Conservation (phyloP, 2,888 invertebrate genomes). For the Mythimna ferrago region DNA sequence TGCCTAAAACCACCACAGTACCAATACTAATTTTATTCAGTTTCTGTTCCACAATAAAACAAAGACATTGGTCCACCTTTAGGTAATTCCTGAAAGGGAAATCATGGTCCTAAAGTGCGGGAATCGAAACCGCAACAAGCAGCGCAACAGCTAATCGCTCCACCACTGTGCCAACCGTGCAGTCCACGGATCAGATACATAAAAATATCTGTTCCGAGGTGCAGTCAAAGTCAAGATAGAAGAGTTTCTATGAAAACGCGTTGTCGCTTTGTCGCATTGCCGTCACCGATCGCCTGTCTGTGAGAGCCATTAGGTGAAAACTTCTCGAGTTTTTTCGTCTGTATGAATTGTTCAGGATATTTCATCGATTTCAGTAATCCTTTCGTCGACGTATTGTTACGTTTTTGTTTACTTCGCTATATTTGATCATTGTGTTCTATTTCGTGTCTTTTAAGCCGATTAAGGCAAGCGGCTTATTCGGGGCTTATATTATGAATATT, state of each 20-base stretch:
- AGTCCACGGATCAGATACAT: too few relatives aligned
- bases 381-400: constrained; percentile 20
- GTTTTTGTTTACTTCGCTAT: constrained; percentile 36
- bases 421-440: constrained; percentile 42
- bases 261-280: background rate
- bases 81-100: too few relatives aligned
- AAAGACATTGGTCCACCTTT: too few relatives aligned
- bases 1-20: too few relatives aligned
- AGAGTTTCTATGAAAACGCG: background rate
- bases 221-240: too few relatives aligned
- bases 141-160: too few relatives aligned
- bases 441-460: constrained; percentile 49
- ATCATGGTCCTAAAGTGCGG: too few relatives aligned
- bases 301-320: constrained; percentile 12
- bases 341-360: constrained; percentile 40
- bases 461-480: constrained; percentile 32
- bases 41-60: too few relatives aligned
- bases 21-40: too few relatives aligned
- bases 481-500: constrained; percentile 27
- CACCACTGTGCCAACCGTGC: too few relatives aligned
- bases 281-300: background rate
- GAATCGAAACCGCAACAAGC: too few relatives aligned
- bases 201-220: too few relatives aligned
- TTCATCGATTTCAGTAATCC: constrained; percentile 40
- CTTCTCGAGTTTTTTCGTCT: constrained; percentile 35